Percentiles rank a stretch among this genome's conserved stretches.
Conservation (phyloP, 2,113 vertebrate species). For the Aspiorhynchus laticeps region DNA sequence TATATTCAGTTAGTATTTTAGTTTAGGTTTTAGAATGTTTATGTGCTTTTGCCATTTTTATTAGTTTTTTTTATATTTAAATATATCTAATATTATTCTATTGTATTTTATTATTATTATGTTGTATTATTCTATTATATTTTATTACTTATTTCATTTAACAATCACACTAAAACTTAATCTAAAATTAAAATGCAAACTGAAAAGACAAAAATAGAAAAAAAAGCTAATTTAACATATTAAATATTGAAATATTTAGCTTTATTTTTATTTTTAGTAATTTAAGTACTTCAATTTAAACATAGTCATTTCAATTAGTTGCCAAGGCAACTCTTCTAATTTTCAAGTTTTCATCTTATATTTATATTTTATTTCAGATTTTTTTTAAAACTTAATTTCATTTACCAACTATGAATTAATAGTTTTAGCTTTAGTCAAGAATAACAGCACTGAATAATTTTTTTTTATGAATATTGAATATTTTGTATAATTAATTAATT, state of each 20-base stretch:
- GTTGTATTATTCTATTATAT: too few species aligned
- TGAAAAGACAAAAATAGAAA: not conserved
- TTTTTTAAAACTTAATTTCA: not conserved
- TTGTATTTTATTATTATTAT: too few species aligned
- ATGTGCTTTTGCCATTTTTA: not conserved
- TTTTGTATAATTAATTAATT: not conserved
- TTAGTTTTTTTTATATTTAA: not conserved
- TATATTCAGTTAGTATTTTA: not conserved
- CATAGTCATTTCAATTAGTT: too few species aligned
- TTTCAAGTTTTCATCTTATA: not conserved
- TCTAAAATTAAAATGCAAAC: not conserved
- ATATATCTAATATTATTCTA: not conserved
- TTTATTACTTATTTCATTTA: too few species aligned
- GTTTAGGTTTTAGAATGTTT: not conserved
- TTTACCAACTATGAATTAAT: not conserved
- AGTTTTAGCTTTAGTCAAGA: not conserved
- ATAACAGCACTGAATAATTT: not conserved
- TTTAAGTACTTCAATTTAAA: not conserved
- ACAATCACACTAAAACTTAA: too few species aligned
- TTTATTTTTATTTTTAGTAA: not conserved
- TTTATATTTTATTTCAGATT: not conserved
- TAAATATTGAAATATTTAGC: not conserved
- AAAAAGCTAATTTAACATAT: too few species aligned
- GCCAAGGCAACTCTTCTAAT: too few species aligned
- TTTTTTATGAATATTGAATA: not conserved